Percentiles rank a stretch among this genome's conserved stretches.
Evolutionary conservation across 2,113 vertebrate species (phyloP).

Genomic region (Collichthys lucidus): DNA sequence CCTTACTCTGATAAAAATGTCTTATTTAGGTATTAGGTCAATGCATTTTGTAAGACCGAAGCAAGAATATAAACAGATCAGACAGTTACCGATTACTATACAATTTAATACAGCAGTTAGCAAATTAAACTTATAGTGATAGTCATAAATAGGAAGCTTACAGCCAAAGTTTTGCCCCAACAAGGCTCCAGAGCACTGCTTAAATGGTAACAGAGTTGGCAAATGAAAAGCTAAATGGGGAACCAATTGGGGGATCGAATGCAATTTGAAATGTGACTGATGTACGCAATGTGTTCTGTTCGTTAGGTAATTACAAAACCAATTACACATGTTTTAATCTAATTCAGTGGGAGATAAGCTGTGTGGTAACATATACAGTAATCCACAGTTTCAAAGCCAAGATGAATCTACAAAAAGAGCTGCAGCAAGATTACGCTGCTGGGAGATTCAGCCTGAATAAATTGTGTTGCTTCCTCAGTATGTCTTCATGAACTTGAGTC

Average conservation of each 20-base stretch:
- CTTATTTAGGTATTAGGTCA: too few species aligned
- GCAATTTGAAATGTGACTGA: constrained; percentile 50
- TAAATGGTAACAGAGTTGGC: constrained; percentile 14
- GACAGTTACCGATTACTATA: neutral
- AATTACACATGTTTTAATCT: constrained; percentile 42
- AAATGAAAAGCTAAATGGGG: constrained; percentile 51
- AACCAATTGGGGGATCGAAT: constrained; percentile 51
- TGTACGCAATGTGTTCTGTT: constrained; percentile 25
- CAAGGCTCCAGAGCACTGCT: constrained; percentile 16
- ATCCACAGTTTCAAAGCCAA: constrained; percentile 29
- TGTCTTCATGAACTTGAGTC: constrained; percentile 3
- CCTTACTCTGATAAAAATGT: too few species aligned
- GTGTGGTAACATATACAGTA: constrained; percentile 28
- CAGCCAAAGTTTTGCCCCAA: constrained; percentile 14
- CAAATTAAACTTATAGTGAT: too few species aligned
- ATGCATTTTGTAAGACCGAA: too few species aligned
- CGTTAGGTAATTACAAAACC: constrained; percentile 44
- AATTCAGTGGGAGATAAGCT: constrained; percentile 34
- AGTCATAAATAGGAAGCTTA: neutral
- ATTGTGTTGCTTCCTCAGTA: neutral
- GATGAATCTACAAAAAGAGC: constrained; percentile 16
- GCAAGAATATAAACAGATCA: too few species aligned
- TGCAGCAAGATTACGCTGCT: neutral
- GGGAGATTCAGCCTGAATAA: constrained; percentile 6
- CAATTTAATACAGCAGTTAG: neutral